These are phyloP conservation scores for Protobothrops mucrosquamatus DNA, from an alignment of 2,113 vertebrate species.

Conservation along the genomic window DNA sequence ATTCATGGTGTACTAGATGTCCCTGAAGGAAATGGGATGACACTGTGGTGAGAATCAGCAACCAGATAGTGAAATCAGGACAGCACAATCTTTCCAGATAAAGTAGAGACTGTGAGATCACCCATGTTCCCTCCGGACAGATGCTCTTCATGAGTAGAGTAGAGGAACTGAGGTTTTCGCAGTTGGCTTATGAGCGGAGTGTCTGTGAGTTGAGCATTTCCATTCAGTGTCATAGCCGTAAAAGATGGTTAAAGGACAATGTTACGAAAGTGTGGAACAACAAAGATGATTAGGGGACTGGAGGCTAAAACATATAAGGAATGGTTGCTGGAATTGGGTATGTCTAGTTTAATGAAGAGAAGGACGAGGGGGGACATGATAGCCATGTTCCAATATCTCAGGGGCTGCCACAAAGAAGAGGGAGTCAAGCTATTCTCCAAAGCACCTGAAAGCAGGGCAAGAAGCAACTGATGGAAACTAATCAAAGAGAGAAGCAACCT, in stretches of 20 bases:
- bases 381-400: too few species aligned
- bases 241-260: background rate
- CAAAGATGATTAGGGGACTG: too few species aligned
- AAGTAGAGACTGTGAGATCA: background rate
- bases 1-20: background rate
- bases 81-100: background rate
- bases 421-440: too few species aligned
- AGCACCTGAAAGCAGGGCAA: too few species aligned
- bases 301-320: too few species aligned
- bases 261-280: background rate
- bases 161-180: background rate
- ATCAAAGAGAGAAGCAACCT: too few species aligned
- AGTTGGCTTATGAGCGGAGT: background rate
- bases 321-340: too few species aligned
- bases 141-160: background rate
- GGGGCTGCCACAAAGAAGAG: too few species aligned
- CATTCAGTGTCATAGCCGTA: background rate
- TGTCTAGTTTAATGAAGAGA: too few species aligned
- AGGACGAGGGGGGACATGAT: too few species aligned
- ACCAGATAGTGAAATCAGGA: background rate
- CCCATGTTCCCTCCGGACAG: background rate
- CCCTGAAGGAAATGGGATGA: background rate
- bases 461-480: too few species aligned
- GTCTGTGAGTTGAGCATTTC: background rate
- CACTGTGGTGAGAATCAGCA: background rate